Percentiles rank a stretch among this genome's conserved stretches.
These are phyloP conservation scores for Reticulitermes lucifugus DNA, from an alignment of 2,888 invertebrate genomes.

Conservation along the genomic window DNA sequence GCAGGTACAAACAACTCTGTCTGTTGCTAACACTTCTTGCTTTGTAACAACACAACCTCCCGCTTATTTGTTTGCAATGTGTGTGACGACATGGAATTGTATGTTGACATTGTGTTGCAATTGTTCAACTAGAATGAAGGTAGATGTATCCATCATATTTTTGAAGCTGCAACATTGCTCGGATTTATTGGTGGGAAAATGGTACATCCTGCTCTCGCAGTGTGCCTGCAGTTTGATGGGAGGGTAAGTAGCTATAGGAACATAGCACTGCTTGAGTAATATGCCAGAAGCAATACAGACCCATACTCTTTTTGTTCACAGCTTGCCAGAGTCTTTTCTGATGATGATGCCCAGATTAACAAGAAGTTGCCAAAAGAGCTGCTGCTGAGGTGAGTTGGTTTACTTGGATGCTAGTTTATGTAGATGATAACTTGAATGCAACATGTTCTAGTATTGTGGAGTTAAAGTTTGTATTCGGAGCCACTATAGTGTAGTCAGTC, in stretches of 20 bases:
- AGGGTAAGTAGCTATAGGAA: background rate
- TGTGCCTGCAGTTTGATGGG: slow-evolving; percentile 6
- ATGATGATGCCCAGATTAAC: slow-evolving; percentile 91
- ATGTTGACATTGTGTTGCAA: slow-evolving; percentile 9
- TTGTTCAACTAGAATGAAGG: background rate
- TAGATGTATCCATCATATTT: background rate
- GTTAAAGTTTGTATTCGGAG: too few relatives aligned
- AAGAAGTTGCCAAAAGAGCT: slow-evolving; percentile 97
- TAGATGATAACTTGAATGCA: background rate
- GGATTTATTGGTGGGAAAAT: slow-evolving; percentile 1
- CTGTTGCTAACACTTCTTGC: slow-evolving; percentile 29
- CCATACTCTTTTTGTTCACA: slow-evolving; percentile 62
- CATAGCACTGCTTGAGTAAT: background rate
- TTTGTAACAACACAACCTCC: slow-evolving; percentile 19
- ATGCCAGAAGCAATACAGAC: background rate
- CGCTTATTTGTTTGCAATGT: slow-evolving; percentile 15
- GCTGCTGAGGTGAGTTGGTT: slow-evolving; percentile 73
- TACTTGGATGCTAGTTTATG: background rate
- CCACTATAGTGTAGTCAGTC: too few relatives aligned
- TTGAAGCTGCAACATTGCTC: slow-evolving; percentile 44
- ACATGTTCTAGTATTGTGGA: too few relatives aligned
- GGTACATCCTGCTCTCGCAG: background rate
- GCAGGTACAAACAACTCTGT: slow-evolving; percentile 60
- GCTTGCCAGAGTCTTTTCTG: slow-evolving; percentile 79
- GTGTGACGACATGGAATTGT: background rate